Base-by-base conservation (phyloP, 2,113 vertebrate genomes). In the Callionymus lyra region DNA sequence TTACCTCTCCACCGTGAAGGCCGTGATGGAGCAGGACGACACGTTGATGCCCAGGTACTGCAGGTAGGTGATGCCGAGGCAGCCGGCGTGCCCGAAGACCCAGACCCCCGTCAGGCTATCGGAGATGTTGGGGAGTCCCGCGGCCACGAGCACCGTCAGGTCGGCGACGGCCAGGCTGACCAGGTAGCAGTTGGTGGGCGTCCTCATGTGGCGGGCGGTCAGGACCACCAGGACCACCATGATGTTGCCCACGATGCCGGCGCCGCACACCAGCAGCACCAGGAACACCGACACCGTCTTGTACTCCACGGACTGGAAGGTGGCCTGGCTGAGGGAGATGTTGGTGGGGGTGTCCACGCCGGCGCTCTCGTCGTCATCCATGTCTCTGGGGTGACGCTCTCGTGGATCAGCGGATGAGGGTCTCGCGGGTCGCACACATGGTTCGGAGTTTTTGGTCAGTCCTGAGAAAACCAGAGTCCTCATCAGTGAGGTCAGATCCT, bases 11-110 rank as follows among this genome's bases (percentile, higher is more conserved):
- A 86, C 81, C 0, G 84, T 87, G 70, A 89, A 87, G 4, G 83
- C 89, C 0, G 82, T 87, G 65, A 90, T 88, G 56, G 85, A 90
- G 60, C 85, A 89, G 34, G 87, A 91, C 0, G 88, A 91, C 14
- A 81, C 84, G 0, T 82, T 85, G 59, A 91, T 90, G 46, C 88
- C 89, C 72, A 90, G 77, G 54, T 89, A 87, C 73, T 88, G 83
- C 13, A 89, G 77, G 75, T 88, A 87, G 60, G 87, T 88, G 68
- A 90, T 89, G 8, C 76, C 84, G 37, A 86, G 65, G 40, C 85
- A 87, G 15, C 87, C 74, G 0, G 70, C 72, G 0, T 87, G 80
- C 2, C 88, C 86, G 1, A 83, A 89, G 14, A 87, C 57, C 86
- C 88, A 89, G 0, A 75, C 80, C 6, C 85, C 87, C 0, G 72